Base-by-base conservation (phyloP, 1,140 invertebrate species). In the Hirudo medicinalis region DNA sequence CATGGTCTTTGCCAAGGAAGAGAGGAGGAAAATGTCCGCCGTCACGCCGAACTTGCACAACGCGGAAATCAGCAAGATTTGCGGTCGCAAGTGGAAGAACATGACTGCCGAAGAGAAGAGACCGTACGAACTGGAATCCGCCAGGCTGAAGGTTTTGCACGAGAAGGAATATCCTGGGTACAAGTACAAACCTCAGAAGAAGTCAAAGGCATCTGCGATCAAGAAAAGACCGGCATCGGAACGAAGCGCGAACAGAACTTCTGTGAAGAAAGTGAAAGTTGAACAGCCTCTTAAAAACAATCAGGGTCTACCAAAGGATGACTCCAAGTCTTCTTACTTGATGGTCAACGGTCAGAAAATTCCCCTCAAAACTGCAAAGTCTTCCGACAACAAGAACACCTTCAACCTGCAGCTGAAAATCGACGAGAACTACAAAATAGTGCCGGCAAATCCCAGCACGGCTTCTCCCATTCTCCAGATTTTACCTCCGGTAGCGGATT, bases 111-210 rank as follows among this genome's bases (percentile, higher is more conserved):
- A 25, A 17, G 93, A 98, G 77, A 97, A 97, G 80, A 84, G 93
- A 72, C 94, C 94, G 11, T 98, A 97, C 83, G 96, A 97, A 76
- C 94, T 98, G 81, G 94, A 98, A 81, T 95, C 96, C 27, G 98
- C 98, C 83, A 86, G 94, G 76, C 84, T 98, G 74, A 85, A 94
- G 19, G 91, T 92, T 0, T 89, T 96, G 11, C 95, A 97, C 83
- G 97, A 97, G 92, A 95, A 95, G 81, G 93, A 97, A 78, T 92
- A 97, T 80, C 95, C 94, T 0, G 93, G 97, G 79, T 98, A 98
- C 85, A 97, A 97, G 82, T 98, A 98, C 83, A 77, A 85, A 70
- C 86, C 86, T 6, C 77, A 86, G 63, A 77, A 86, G 60, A 70
- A 70, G 53, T 3, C 67, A 6, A n/a, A 29, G 67, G 40, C 29